Percentiles rank a stretch among this genome's conserved stretches.
Evolutionary conservation across 2,888 invertebrate species (phyloP).

Genomic region (Globia sparganii): DNA sequence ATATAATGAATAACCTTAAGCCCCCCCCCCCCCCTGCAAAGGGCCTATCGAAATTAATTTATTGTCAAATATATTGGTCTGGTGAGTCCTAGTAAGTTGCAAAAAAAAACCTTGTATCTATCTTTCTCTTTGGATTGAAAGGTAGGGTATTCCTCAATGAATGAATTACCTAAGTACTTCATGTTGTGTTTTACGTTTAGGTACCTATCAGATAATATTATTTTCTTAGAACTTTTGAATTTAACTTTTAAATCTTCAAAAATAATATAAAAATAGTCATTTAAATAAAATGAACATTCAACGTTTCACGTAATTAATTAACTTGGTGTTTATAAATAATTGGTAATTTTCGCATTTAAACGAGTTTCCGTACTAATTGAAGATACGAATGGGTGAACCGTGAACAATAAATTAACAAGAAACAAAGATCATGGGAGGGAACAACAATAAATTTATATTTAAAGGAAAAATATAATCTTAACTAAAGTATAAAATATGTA

Average conservation of each 20-base stretch:
- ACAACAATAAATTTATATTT: not conserved
- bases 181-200: not conserved
- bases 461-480: not conserved
- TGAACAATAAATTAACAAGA: conserved; percentile 2
- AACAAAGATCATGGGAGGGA: not conserved
- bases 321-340: conserved; percentile 4
- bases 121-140: not conserved
- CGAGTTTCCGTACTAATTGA: not conserved
- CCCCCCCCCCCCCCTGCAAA: not conserved
- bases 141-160: not conserved
- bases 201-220: not conserved
- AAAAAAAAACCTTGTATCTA: not conserved
- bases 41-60: not conserved
- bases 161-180: not conserved
- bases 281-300: conserved; percentile 8
- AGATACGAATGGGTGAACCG: not conserved
- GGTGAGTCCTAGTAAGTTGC: not conserved
- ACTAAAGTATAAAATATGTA: no score
- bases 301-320: not conserved
- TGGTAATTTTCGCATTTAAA: not conserved
- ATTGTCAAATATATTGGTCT: not conserved
- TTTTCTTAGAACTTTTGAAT: not conserved
- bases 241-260: not conserved
- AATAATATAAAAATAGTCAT: no score
- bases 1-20: not conserved